Percentiles rank a stretch among this genome's conserved stretches.
Evolutionary conservation across 2,888 invertebrate species (phyloP).

Genomic region (Ametastegia equiseti): DNA sequence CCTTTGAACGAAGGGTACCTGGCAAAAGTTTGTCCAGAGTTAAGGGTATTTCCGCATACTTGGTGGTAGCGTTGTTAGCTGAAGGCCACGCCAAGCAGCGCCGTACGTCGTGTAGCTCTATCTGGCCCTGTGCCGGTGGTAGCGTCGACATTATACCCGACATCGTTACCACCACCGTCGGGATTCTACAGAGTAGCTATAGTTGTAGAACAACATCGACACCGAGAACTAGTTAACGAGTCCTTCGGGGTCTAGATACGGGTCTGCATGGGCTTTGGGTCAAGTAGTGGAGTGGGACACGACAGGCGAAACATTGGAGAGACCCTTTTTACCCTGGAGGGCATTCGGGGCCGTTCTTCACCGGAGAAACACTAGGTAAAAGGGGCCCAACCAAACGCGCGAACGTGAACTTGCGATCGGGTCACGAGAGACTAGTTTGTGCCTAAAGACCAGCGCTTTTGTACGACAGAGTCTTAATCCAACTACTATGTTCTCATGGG

Average conservation of each 20-base stretch:
- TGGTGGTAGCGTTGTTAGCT: conserved; percentile 19
- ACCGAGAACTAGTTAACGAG: conserved; percentile 42
- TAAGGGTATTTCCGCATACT: conserved; percentile 43
- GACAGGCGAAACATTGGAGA: conserved; percentile 34
- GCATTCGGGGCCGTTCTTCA: not conserved
- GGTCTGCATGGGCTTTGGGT: conserved; percentile 5
- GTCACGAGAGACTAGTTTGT: conserved; percentile 27
- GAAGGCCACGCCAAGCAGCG: conserved; percentile 44
- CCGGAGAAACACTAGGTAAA: not conserved
- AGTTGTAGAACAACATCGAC: conserved; percentile 38
- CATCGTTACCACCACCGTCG: conserved; percentile 11
- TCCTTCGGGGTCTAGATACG: conserved; percentile 35
- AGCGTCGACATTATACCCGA: conserved; percentile 46
- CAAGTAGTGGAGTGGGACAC: conserved; percentile 30
- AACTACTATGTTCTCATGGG: not conserved
- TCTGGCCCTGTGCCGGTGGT: not conserved
- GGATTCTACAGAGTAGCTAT: conserved; percentile 31
- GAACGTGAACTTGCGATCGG: conserved; percentile 18
- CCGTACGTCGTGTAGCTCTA: conserved; percentile 34
- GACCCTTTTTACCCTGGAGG: conserved; percentile 16
- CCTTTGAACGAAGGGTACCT: conserved; percentile 40
- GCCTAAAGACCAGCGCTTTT: not conserved
- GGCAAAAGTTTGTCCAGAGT: conserved; percentile 15
- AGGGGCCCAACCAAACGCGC: conserved; percentile 29
- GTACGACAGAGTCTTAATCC: conserved; percentile 7